phyloP scores from a whole-genome alignment of 2,888 invertebrate species.

The Charanyca ferruginea region DNA sequence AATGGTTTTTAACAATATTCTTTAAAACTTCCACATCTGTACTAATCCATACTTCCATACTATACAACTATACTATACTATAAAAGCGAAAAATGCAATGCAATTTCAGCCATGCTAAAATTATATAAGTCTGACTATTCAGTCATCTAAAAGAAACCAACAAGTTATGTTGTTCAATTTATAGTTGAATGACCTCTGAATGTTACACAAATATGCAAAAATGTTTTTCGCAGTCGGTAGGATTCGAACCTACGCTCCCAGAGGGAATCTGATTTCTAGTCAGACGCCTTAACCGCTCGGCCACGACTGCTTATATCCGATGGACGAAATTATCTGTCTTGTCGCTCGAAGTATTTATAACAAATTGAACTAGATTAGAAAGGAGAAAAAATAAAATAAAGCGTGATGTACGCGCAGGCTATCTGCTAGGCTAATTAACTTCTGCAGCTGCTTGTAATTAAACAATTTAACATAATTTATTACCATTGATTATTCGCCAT shows the following conservation, averaged over 20 bases:
- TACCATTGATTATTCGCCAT: conserved; percentile 56
- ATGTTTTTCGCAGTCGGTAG: conserved; percentile 94
- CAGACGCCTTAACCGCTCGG: conserved; percentile 97
- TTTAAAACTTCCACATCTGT: no score
- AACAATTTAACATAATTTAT: conserved; percentile 29
- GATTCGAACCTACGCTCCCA: conserved; percentile 98
- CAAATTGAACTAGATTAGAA: conserved; percentile 40
- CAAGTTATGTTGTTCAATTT: not conserved
- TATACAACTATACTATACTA: no score
- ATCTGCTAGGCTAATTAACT: conserved; percentile 24
- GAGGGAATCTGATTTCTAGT: conserved; percentile 97
- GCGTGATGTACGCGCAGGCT: not conserved
- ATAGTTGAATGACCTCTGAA: conserved; percentile 8
- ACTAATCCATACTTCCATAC: no score
- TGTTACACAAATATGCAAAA: conserved; percentile 41
- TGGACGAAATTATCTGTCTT: conserved; percentile 29
- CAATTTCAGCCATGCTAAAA: no score
- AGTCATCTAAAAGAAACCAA: not conserved
- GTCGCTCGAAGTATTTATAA: conserved; percentile 9
- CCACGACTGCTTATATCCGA: conserved; percentile 92
- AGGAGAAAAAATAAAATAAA: conserved; percentile 27
- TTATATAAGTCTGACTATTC: no score
- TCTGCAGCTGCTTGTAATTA: conserved; percentile 58
- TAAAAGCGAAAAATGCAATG: no score
- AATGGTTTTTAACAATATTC: no score